A percentile compares a stretch with the other conserved stretches of the same genome.
These are phyloP conservation scores for Arbacia lixula DNA, from an alignment of 53 echinoderm and acorn worm species.

Conservation along the genomic window DNA sequence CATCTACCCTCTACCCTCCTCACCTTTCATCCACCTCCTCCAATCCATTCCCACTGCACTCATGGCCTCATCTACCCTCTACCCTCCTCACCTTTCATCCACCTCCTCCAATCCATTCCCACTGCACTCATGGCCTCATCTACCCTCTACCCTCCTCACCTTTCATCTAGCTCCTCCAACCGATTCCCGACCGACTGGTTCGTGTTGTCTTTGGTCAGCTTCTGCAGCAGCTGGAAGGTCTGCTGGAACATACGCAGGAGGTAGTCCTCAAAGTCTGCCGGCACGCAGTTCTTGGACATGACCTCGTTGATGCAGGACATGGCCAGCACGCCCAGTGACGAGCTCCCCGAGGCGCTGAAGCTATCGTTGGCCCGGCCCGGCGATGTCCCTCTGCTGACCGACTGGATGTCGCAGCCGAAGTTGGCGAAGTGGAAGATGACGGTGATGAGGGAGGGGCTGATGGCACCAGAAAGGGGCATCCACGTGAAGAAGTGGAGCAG, in stretches of 20 bases:
- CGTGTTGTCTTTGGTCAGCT: conserved; percentile 94
- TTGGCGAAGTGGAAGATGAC: conserved; percentile 99
- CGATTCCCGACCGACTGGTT: conserved; percentile 94
- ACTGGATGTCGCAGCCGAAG: conserved; percentile 98
- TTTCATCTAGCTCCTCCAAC: conserved; percentile 88
- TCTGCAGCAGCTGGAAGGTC: conserved; percentile 97
- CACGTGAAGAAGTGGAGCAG: conserved; percentile 94
- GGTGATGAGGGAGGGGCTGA: conserved; percentile 83
- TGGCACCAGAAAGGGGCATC: conserved; percentile 91
- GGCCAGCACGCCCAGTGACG: conserved; percentile 95
- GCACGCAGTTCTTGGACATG: conserved; percentile 97
- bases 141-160: conserved; percentile 55
- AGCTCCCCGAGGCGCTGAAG: conserved; percentile 92
- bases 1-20: too few relatives aligned
- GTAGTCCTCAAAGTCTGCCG: conserved; percentile 97
- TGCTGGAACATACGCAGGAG: conserved; percentile 94
- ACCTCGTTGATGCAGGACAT: conserved; percentile 99
- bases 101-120: too few relatives aligned
- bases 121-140: too few relatives aligned
- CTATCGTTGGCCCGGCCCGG: conserved; percentile 78
- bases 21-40: too few relatives aligned
- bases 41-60: too few relatives aligned
- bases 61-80: too few relatives aligned
- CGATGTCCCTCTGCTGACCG: conserved; percentile 78
- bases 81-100: too few relatives aligned